A percentile compares a stretch with the other conserved stretches of the same genome.
These are phyloP conservation scores for Gymnocheta viridis DNA, from an alignment of 2,888 invertebrate species.

Conservation along the genomic window DNA sequence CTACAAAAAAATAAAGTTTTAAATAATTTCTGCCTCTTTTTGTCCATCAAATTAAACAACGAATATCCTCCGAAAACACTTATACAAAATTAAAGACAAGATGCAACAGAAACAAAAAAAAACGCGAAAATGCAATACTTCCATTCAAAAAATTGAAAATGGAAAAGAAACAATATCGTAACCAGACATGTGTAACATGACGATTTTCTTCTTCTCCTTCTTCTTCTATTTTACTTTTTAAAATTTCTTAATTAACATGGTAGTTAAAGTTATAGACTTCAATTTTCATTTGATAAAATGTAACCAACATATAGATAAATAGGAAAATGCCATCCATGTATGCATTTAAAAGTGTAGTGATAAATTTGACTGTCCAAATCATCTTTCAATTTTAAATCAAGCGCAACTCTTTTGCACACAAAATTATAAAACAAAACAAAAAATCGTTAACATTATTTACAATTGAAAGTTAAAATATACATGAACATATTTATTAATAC, in stretches of 20 bases:
- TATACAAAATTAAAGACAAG: background rate
- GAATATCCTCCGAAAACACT: slow-evolving; percentile 43
- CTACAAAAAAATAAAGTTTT: slow-evolving; percentile 38
- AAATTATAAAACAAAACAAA: background rate
- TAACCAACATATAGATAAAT: slow-evolving; percentile 6
- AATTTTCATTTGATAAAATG: slow-evolving; percentile 54
- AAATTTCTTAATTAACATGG: slow-evolving; percentile 69
- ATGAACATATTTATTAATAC: slow-evolving; percentile 37
- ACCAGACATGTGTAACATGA: slow-evolving; percentile 60
- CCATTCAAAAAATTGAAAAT: slow-evolving; percentile 5
- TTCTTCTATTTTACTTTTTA: slow-evolving; percentile 49
- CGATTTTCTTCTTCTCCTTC: slow-evolving; percentile 21
- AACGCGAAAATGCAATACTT: slow-evolving; percentile 43
- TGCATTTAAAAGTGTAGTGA: slow-evolving; percentile 58
- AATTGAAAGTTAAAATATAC: slow-evolving; percentile 64
- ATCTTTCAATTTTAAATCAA: slow-evolving; percentile 69
- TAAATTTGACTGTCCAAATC: slow-evolving; percentile 69
- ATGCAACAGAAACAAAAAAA: background rate
- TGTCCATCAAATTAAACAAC: slow-evolving; percentile 56
- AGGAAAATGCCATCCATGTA: slow-evolving; percentile 21
- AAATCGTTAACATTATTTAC: slow-evolving; percentile 48
- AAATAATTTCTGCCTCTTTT: slow-evolving; percentile 44
- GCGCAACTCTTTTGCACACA: slow-evolving; percentile 44
- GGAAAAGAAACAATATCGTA: slow-evolving; percentile 26
- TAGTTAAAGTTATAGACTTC: slow-evolving; percentile 59